phyloP scores from a whole-genome alignment of 2,113 vertebrate species.

The Oreochromis tanganicae region DNA sequence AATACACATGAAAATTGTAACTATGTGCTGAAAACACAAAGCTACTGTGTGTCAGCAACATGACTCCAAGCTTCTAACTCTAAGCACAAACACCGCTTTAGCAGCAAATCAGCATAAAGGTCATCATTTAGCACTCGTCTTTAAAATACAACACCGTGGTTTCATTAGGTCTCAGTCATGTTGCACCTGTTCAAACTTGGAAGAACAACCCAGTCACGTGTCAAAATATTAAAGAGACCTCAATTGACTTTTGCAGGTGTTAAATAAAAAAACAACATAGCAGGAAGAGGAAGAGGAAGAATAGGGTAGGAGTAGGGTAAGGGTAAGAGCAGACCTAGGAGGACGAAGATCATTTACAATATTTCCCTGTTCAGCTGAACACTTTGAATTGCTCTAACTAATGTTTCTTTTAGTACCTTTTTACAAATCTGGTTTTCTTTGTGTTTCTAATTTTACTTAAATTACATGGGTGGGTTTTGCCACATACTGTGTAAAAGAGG shows the following conservation, averaged over 20 bases:
- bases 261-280: not conserved
- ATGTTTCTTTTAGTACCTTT: rapidly evolving
- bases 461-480: not conserved
- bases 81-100: not conserved
- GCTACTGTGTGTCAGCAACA: not conserved
- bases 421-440: not conserved
- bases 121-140: not conserved
- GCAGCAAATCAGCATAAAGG: not conserved
- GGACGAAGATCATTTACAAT: no score
- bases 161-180: not conserved
- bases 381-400: not conserved
- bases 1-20: not conserved
- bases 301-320: not conserved
- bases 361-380: not conserved
- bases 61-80: not conserved
- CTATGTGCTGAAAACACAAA: not conserved
- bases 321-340: not conserved
- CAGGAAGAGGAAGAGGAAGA: not conserved
- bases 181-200: not conserved
- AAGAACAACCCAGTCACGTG: not conserved
- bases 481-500: not conserved
- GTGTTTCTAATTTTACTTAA: not conserved
- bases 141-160: not conserved
- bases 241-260: not conserved
- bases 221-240: not conserved